Percentiles rank a stretch among this genome's conserved stretches.
These are phyloP conservation scores for Harlomillsia oculata DNA, from an alignment of 1,140 invertebrate species.

Conservation along the genomic window DNA sequence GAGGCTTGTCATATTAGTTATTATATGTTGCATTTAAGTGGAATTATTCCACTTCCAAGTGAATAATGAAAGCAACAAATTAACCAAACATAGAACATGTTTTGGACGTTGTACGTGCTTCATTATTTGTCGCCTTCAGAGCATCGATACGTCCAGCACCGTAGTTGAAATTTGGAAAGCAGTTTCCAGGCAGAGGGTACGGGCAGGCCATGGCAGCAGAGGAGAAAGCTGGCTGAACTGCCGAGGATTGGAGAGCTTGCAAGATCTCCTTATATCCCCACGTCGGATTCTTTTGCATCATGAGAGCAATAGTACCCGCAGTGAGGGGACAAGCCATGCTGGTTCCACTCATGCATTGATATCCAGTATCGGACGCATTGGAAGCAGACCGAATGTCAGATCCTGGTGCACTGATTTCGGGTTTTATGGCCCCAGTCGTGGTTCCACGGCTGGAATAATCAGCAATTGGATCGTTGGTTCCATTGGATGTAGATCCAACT, in stretches of 20 bases:
- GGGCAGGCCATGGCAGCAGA: not conserved
- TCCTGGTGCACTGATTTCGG: constrained; percentile 7
- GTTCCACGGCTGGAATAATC: constrained; percentile 4
- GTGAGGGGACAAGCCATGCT: constrained; percentile 13
- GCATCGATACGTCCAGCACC: not conserved
- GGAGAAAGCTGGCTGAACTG: not conserved
- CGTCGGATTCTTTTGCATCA: not conserved
- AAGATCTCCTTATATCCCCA: not conserved
- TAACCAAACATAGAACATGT: too few relatives aligned
- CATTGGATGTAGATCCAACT: constrained; percentile 13
- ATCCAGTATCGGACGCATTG: not conserved
- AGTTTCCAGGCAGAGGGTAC: too few relatives aligned
- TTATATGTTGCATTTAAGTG: too few relatives aligned
- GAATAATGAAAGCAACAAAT: too few relatives aligned
- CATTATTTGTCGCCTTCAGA: too few relatives aligned
- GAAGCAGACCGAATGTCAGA: not conserved
- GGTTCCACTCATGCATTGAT: not conserved
- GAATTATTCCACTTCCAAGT: too few relatives aligned
- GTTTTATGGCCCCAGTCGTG: not conserved
- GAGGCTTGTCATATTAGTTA: too few relatives aligned
- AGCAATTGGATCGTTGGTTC: not conserved
- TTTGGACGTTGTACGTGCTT: too few relatives aligned
- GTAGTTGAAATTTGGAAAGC: not conserved
- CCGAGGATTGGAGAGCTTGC: not conserved
- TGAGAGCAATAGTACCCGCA: not conserved